Conservation (phyloP, 1,140 invertebrate species). For the Thereuonema tuberculata region DNA sequence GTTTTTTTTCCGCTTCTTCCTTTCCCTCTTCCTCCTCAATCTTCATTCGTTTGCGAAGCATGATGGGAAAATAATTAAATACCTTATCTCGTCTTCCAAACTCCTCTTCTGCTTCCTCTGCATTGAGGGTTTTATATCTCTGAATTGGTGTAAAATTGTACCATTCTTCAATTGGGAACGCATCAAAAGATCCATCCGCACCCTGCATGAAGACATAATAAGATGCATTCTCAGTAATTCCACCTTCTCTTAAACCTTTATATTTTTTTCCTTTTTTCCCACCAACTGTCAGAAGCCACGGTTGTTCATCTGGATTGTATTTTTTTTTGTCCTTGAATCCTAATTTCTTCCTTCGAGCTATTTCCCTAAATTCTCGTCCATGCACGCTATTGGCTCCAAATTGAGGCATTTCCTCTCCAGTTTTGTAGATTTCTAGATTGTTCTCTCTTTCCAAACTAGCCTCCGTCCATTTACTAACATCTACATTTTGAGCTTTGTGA, state of each 20-base stretch:
- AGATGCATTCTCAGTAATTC: constrained; percentile 83
- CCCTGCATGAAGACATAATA: constrained; percentile 95
- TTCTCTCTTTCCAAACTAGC: constrained; percentile 91
- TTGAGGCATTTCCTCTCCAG: constrained; percentile 79
- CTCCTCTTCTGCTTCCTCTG: constrained; percentile 93
- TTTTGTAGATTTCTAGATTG: constrained; percentile 74
- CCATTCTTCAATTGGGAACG: constrained; percentile 89
- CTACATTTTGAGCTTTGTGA: no score
- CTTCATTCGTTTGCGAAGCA: constrained; percentile 67
- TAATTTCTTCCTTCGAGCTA: constrained; percentile 83
- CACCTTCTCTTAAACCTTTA: constrained; percentile 80
- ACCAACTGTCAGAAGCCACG: constrained; percentile 84
- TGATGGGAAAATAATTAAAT: constrained; percentile 86
- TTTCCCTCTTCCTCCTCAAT: constrained; percentile 67
- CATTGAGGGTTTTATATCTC: constrained; percentile 79
- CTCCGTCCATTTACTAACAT: no score
- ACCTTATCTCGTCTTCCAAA: constrained; percentile 88
- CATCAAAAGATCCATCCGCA: constrained; percentile 84
- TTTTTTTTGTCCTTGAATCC: constrained; percentile 71
- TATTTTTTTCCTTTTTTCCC: constrained; percentile 81
- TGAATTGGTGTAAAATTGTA: constrained; percentile 75
- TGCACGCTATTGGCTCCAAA: constrained; percentile 48
- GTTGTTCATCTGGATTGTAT: constrained; percentile 84
- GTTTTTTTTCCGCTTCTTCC: constrained; percentile 51
- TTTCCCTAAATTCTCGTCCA: constrained; percentile 74